Percentiles rank a stretch among this genome's conserved stretches.
Conservation (phyloP, 2,888 invertebrate species). For the Metallyticus violacea region DNA sequence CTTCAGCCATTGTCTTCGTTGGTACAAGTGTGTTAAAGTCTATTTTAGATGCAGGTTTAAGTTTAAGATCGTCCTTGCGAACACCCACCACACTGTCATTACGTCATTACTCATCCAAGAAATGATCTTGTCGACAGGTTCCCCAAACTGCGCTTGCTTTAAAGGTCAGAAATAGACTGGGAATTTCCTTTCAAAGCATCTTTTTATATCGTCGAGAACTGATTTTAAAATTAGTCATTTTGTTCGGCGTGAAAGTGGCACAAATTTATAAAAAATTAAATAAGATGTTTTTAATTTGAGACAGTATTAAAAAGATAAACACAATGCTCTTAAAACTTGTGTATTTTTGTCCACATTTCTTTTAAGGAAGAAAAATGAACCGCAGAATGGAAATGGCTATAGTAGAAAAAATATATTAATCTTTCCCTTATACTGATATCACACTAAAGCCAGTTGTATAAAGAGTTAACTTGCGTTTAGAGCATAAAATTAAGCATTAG, state of each 20-base stretch:
- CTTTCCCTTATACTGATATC: too few species aligned
- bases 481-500: too few species aligned
- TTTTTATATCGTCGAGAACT: not conserved
- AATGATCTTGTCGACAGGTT: not conserved
- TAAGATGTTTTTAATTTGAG: not conserved
- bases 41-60: not conserved
- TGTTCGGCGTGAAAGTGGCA: not conserved
- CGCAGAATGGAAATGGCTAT: too few species aligned
- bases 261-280: not conserved
- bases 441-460: too few species aligned
- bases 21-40: not conserved
- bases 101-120: not conserved
- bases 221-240: not conserved
- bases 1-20: not conserved
- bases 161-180: not conserved
- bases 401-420: too few species aligned
- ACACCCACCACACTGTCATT: not conserved
- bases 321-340: too few species aligned
- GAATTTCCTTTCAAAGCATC: not conserved
- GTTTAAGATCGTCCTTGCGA: not conserved
- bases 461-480: too few species aligned
- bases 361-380: too few species aligned
- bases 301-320: too few species aligned
- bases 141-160: too few species aligned
- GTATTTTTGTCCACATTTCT: too few species aligned